phyloP scores from a whole-genome alignment of 2,113 vertebrate species.

The Clarias magur region DNA sequence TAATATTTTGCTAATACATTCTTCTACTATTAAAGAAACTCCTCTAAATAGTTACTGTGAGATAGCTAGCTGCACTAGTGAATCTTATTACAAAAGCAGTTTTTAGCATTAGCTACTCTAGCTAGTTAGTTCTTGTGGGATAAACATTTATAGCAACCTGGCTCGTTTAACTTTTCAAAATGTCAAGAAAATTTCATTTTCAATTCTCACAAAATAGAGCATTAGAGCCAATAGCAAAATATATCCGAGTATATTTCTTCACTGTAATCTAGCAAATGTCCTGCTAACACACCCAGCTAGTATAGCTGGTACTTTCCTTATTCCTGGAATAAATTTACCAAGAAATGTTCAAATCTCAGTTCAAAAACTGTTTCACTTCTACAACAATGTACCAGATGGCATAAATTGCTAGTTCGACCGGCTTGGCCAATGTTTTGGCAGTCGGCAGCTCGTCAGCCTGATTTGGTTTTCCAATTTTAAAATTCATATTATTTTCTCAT shows the following conservation, averaged over 20 bases:
- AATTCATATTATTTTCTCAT: background rate
- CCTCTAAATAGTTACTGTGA: background rate
- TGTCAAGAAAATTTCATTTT: background rate
- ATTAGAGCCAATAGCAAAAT: background rate
- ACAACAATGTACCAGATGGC: background rate
- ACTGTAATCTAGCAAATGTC: background rate
- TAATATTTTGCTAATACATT: no score
- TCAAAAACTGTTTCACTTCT: no score
- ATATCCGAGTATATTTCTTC: background rate
- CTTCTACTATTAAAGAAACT: background rate
- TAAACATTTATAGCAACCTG: no score
- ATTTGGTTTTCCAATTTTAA: background rate
- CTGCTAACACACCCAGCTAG: no score
- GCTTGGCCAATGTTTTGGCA: background rate
- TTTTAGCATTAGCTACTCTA: no score
- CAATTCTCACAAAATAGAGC: background rate
- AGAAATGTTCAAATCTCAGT: background rate
- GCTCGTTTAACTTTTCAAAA: no score
- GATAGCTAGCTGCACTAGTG: background rate
- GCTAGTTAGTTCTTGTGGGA: no score
- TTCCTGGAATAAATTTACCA: background rate
- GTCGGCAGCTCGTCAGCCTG: background rate
- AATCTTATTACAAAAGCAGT: no score
- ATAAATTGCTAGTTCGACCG: background rate
- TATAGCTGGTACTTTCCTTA: background rate